phyloP scores from a whole-genome alignment of 1,140 invertebrate genomes.

The Danaus melanippus region DNA sequence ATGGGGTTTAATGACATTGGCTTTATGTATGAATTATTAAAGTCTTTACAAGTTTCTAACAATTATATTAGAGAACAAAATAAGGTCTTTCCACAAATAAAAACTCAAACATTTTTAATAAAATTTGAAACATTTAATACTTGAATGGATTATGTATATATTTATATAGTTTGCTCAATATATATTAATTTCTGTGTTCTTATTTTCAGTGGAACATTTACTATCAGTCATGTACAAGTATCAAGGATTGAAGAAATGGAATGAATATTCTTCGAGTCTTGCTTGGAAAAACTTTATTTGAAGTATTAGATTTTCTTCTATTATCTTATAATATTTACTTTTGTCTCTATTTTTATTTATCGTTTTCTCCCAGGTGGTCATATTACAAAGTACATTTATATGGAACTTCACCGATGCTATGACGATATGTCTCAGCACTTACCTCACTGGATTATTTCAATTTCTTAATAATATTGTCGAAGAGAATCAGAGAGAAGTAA shows the following conservation, averaged over 20 bases:
- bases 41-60: too few relatives aligned
- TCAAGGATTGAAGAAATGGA: conserved; percentile 12
- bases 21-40: conserved; percentile 2
- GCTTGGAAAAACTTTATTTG: conserved; percentile 16
- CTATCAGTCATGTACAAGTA: conserved; percentile 14
- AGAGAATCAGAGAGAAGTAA: too few relatives aligned
- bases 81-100: too few relatives aligned
- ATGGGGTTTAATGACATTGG: conserved; percentile 8
- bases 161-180: too few relatives aligned
- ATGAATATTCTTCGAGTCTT: conserved; percentile 3
- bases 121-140: too few relatives aligned
- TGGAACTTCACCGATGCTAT: too few relatives aligned
- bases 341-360: not conserved
- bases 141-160: too few relatives aligned
- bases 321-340: not conserved
- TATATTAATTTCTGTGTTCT: not conserved
- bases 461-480: conserved; percentile 18
- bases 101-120: not conserved
- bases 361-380: too few relatives aligned
- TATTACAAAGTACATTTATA: too few relatives aligned
- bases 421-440: too few relatives aligned
- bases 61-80: too few relatives aligned
- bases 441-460: conserved; percentile 18
- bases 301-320: conserved; percentile 9
- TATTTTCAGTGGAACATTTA: conserved; percentile 22